Percentiles rank a stretch among this genome's conserved stretches.
Evolutionary conservation across 2,888 invertebrate genomes (phyloP).

Genomic region (Phlogophora meticulosa): DNA sequence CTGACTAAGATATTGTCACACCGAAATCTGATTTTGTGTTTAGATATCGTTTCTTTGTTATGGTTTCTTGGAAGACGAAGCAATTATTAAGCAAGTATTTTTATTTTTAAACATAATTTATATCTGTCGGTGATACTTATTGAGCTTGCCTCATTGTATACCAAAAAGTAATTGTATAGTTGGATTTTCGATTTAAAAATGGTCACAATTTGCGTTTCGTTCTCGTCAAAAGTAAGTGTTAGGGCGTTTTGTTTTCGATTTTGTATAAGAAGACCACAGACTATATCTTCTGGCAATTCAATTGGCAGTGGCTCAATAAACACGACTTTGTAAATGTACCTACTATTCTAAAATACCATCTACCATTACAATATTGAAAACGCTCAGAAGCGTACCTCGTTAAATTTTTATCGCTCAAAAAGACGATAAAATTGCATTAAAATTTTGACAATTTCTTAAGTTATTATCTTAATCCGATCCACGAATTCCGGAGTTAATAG

Average conservation of each 20-base stretch:
- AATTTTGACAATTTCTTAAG: conserved; percentile 48
- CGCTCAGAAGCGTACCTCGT: conserved; percentile 27
- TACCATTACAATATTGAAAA: conserved; percentile 38
- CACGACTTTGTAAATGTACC: conserved; percentile 7
- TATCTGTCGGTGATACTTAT: no score
- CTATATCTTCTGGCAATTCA: not conserved
- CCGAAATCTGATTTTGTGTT: not conserved
- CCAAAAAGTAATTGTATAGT: no score
- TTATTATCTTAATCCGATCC: conserved; percentile 51
- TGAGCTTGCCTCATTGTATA: no score
- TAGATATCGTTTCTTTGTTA: no score
- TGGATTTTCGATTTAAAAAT: no score
- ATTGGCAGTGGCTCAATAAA: conserved; percentile 14
- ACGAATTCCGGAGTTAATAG: conserved; percentile 64
- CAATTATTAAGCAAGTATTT: no score
- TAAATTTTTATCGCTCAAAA: conserved; percentile 19
- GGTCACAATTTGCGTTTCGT: no score
- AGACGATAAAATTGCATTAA: conserved; percentile 34
- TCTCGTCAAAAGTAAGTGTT: no score
- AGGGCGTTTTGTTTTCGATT: conserved; percentile 2
- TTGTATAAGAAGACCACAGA: not conserved
- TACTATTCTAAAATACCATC: conserved; percentile 28
- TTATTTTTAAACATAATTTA: no score
- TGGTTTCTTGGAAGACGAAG: no score
- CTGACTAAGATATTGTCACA: not conserved